Conservation (phyloP, 2,888 invertebrate genomes). For the Zaprionus lineosus region DNA sequence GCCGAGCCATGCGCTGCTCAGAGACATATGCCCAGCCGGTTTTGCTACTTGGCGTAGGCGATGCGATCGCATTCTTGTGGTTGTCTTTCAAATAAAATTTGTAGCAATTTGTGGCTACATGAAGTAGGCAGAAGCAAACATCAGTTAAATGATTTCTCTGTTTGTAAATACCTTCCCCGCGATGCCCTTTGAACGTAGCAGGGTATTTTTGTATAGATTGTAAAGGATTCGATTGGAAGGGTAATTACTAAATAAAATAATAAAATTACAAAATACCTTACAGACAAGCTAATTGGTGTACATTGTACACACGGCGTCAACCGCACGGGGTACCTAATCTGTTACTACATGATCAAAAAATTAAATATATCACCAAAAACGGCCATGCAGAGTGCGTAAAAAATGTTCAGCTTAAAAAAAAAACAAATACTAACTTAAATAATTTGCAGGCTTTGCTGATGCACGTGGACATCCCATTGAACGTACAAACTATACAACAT, state of each 20-base stretch:
- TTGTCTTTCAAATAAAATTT: slow-evolving; percentile 64
- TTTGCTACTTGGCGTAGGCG: slow-evolving; percentile 44
- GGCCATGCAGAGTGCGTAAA: slow-evolving; percentile 85
- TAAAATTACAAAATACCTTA: slow-evolving; percentile 65
- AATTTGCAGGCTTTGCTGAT: slow-evolving; percentile 85
- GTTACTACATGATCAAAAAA: slow-evolving; percentile 88
- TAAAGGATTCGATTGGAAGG: neutral
- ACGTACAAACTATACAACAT: slow-evolving; percentile 84
- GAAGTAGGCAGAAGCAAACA: slow-evolving; percentile 7
- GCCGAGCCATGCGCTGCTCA: too few species aligned
- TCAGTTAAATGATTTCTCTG: slow-evolving; percentile 17
- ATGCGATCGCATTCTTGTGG: slow-evolving; percentile 69
- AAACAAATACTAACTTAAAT: neutral
- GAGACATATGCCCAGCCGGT: slow-evolving; percentile 32
- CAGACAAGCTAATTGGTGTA: slow-evolving; percentile 89
- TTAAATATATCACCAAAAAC: slow-evolving; percentile 84
- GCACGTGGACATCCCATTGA: slow-evolving; percentile 88
- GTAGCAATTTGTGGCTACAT: slow-evolving; percentile 63
- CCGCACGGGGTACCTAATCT: slow-evolving; percentile 90
- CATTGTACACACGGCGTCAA: slow-evolving; percentile 93
- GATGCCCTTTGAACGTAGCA: too few species aligned
- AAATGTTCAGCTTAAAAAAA: neutral
- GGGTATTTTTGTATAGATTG: too few species aligned
- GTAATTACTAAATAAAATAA: neutral
- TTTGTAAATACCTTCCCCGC: too few species aligned